These are phyloP conservation scores for Peromyscus nudipes DNA, from an alignment of 2,797 vertebrate species.

Conservation along the genomic window DNA sequence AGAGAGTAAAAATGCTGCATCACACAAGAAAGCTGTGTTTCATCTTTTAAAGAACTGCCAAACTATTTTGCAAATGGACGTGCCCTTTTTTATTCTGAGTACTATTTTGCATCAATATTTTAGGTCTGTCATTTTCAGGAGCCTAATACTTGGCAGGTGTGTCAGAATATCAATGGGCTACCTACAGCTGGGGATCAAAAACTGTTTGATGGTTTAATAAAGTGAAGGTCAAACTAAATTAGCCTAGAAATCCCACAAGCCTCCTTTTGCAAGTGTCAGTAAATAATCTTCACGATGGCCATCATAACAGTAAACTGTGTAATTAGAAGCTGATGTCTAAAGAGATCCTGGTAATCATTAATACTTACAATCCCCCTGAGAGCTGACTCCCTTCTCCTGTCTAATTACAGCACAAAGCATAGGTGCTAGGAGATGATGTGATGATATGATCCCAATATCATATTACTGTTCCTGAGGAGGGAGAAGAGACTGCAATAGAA, in stretches of 20 bases:
- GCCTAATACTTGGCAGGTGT: slow-evolving; percentile 33
- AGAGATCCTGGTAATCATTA: slow-evolving; percentile 60
- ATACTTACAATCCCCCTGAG: not conserved
- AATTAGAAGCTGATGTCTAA: slow-evolving; percentile 45
- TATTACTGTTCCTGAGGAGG: not conserved
- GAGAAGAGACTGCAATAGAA: not conserved
- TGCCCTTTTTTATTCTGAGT: not conserved
- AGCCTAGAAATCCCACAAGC: slow-evolving; percentile 64
- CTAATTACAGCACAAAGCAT: not conserved
- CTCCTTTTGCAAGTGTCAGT: slow-evolving; percentile 57
- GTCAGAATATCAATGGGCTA: slow-evolving; percentile 37
- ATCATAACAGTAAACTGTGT: slow-evolving; percentile 64
- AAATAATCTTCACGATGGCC: slow-evolving; percentile 68
- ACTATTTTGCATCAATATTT: slow-evolving; percentile 15
- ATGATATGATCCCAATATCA: not conserved
- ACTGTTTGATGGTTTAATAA: slow-evolving; percentile 58
- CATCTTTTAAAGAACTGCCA: not conserved
- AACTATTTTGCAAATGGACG: not conserved
- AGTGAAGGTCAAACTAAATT: slow-evolving; percentile 75
- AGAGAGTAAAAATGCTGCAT: not conserved
- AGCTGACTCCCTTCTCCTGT: not conserved
- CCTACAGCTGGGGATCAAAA: slow-evolving; percentile 50
- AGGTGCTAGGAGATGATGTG: not conserved
- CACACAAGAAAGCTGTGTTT: not conserved
- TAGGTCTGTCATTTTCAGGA: slow-evolving; percentile 47